Conservation (phyloP, 92 coral and sea anemone species). For the Epizoanthus fatuus region DNA sequence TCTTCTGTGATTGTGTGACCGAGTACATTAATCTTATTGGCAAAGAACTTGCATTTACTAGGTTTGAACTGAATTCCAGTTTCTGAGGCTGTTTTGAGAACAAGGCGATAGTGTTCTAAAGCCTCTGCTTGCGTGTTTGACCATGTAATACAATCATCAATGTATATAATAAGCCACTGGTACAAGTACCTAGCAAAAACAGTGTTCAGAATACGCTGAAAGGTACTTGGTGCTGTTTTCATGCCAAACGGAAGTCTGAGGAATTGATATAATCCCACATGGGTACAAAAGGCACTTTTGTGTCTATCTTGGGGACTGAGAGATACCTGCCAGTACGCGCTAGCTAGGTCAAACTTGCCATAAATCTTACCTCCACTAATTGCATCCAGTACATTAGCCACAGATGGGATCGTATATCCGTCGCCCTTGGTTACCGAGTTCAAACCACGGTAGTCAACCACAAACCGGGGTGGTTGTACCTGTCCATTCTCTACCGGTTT, state of each 20-base stretch:
- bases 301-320: slow-evolving; percentile 16
- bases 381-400: slow-evolving; percentile 58
- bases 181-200: slow-evolving; percentile 63
- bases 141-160: slow-evolving; percentile 51
- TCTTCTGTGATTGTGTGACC: slow-evolving; percentile 67
- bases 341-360: slow-evolving; percentile 45
- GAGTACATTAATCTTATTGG: slow-evolving; percentile 54
- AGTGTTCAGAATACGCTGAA: slow-evolving; percentile 68
- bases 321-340: slow-evolving; percentile 71
- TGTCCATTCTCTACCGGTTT: slow-evolving; percentile 64
- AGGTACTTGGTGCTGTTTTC: slow-evolving; percentile 65
- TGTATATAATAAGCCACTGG: slow-evolving; percentile 54
- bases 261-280: slow-evolving; percentile 58
- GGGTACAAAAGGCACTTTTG: slow-evolving; percentile 40
- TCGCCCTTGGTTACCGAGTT: slow-evolving; percentile 64
- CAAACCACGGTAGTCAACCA: slow-evolving; percentile 65
- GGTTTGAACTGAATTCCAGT: slow-evolving; percentile 61
- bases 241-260: slow-evolving; percentile 67
- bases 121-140: slow-evolving; percentile 63
- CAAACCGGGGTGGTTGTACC: slow-evolving; percentile 68
- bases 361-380: slow-evolving; percentile 51
- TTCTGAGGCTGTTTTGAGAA: slow-evolving; percentile 40
- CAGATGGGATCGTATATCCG: slow-evolving; percentile 63
- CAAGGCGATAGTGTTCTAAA: slow-evolving; percentile 44
- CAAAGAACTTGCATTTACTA: slow-evolving; percentile 54